A percentile compares a stretch with the other conserved stretches of the same genome.
phyloP scores from a whole-genome alignment of 2,113 vertebrate genomes.

The Pyxicephalus adspersus region DNA sequence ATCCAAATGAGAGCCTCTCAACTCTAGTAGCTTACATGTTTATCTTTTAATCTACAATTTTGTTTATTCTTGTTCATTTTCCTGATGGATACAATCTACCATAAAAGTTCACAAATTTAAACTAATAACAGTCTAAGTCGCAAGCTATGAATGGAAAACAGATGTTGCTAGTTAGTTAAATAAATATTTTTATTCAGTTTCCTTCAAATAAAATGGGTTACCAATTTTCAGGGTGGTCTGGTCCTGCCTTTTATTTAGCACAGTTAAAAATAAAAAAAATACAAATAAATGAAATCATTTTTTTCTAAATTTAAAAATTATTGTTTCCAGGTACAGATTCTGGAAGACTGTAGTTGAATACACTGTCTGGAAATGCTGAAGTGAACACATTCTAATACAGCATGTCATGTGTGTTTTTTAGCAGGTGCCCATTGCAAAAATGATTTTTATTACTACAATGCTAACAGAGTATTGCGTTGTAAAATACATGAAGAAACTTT shows the following conservation, averaged over 20 bases:
- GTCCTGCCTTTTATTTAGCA: not conserved
- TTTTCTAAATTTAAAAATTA: not conserved
- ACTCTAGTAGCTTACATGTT: too few species aligned
- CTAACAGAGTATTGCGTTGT: too few species aligned
- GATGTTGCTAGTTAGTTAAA: not conserved
- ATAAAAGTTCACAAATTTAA: not conserved
- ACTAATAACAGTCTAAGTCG: not conserved
- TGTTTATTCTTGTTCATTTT: too few species aligned
- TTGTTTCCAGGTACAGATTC: not conserved
- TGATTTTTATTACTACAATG: too few species aligned
- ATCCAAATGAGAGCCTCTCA: too few species aligned
- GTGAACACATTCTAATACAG: not conserved
- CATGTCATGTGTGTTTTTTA: not conserved
- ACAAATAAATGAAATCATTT: not conserved
- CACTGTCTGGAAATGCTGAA: not conserved
- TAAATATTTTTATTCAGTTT: not conserved
- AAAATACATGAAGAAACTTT: too few species aligned
- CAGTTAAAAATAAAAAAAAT: not conserved
- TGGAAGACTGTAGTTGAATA: not conserved
- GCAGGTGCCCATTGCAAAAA: not conserved
- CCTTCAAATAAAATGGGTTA: not conserved
- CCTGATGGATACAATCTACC: too few species aligned
- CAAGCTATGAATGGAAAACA: slow-evolving; percentile 24
- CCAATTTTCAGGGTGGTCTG: slow-evolving; percentile 7
- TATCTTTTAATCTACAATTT: too few species aligned